These are phyloP conservation scores for Pipra filicauda DNA, from an alignment of 2,113 vertebrate species.

Conservation along the genomic window DNA sequence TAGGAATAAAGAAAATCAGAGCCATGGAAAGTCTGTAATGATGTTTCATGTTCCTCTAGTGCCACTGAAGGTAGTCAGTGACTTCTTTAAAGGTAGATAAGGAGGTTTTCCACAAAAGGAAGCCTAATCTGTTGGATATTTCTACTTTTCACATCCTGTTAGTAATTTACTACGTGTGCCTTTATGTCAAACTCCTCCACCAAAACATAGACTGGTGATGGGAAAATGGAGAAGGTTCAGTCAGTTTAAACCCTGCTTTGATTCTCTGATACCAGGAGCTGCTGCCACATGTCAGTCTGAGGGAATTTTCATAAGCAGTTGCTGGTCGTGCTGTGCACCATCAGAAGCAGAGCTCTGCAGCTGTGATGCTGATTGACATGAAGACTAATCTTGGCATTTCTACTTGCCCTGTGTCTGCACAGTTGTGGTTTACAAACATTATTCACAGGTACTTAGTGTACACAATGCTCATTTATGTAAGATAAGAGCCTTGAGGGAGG, in stretches of 20 bases:
- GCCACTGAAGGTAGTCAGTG: not conserved
- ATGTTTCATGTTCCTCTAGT: not conserved
- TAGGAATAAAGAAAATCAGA: not conserved
- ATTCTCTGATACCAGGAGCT: not conserved
- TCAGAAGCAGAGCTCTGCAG: not conserved
- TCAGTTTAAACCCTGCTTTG: not conserved
- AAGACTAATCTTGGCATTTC: not conserved
- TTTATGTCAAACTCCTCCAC: not conserved
- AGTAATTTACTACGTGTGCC: not conserved
- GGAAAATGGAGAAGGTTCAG: not conserved
- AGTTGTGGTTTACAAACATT: not conserved
- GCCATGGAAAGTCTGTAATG: not conserved
- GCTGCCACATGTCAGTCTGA: not conserved
- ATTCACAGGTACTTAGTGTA: not conserved
- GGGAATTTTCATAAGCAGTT: not conserved
- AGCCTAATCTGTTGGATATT: not conserved
- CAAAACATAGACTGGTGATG: not conserved
- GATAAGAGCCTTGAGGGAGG: not conserved
- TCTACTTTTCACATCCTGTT: not conserved
- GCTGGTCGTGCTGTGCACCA: not conserved
- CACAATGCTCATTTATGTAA: not conserved
- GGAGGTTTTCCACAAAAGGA: not conserved
- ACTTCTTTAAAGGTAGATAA: not conserved
- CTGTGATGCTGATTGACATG: not conserved
- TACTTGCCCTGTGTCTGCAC: not conserved